Percentiles rank a stretch among this genome's conserved stretches.
phyloP scores from a whole-genome alignment of 2,888 invertebrate species.

The Athetis lepigone region DNA sequence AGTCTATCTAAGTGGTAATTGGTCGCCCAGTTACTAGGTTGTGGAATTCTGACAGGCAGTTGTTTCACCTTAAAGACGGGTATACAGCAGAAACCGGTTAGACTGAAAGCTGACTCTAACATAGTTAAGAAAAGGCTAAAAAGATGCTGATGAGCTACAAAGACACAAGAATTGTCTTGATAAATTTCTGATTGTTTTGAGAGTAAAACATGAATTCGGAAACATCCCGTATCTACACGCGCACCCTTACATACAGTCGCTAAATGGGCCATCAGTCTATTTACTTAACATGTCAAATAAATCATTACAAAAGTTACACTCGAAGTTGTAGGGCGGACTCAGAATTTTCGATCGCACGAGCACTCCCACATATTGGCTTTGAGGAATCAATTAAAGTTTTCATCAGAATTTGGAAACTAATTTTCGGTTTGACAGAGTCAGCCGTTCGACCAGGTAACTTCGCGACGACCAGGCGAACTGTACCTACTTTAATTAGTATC shows the following conservation, averaged over 20 bases:
- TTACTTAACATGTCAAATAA: conserved; percentile 62
- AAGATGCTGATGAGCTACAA: too few species aligned
- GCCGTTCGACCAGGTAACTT: conserved; percentile 82
- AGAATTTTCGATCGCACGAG: conserved; percentile 80
- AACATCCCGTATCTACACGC: background rate
- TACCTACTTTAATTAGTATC: conserved; percentile 73
- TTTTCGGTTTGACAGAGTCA: conserved; percentile 89
- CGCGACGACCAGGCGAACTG: conserved; percentile 73
- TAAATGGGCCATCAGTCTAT: conserved; percentile 47
- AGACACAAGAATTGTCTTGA: too few species aligned
- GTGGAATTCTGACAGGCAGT: too few species aligned
- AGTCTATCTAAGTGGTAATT: too few species aligned
- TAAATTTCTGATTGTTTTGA: background rate
- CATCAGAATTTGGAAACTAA: conserved; percentile 87
- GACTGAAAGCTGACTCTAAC: too few species aligned
- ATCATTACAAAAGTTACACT: conserved; percentile 72
- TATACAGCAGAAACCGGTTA: too few species aligned
- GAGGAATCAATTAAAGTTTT: conserved; percentile 90
- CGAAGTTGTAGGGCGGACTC: conserved; percentile 54
- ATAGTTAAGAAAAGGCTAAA: too few species aligned
- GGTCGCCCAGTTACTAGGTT: too few species aligned
- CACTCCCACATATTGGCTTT: conserved; percentile 84
- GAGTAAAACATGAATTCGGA: background rate
- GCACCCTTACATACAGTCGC: background rate
- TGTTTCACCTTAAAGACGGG: too few species aligned